These are phyloP conservation scores for Hirundichthys speculiger DNA, from an alignment of 2,113 vertebrate species.

Conservation along the genomic window DNA sequence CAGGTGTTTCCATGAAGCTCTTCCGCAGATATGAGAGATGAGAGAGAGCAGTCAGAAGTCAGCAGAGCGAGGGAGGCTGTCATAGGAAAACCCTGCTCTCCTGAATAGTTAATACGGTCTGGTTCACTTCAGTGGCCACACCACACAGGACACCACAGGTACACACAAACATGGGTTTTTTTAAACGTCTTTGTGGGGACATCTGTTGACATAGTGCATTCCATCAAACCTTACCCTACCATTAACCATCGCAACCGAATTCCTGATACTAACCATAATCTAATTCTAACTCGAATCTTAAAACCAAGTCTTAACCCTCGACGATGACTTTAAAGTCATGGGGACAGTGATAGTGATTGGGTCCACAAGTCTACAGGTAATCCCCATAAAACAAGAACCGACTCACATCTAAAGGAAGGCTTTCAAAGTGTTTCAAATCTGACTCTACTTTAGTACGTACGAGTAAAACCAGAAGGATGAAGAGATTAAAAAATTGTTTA, in stretches of 20 bases:
- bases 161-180: background rate
- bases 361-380: too few species aligned
- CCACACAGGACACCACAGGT: constrained; percentile 57
- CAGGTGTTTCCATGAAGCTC: constrained; percentile 44
- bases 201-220: too few species aligned
- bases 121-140: constrained; percentile 62
- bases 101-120: constrained; percentile 75
- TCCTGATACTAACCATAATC: too few species aligned
- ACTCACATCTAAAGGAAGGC: background rate
- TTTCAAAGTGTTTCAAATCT: constrained; percentile 6
- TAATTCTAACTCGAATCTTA: too few species aligned
- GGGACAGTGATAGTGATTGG: too few species aligned
- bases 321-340: too few species aligned
- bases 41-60: constrained; percentile 69
- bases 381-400: too few species aligned
- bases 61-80: constrained; percentile 49
- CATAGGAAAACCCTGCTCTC: constrained; percentile 63
- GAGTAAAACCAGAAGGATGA: background rate
- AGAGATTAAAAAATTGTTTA: too few species aligned
- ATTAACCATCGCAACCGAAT: too few species aligned
- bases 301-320: too few species aligned
- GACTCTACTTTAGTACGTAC: constrained; percentile 9
- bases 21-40: constrained; percentile 57
- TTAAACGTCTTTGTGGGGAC: background rate
- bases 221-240: too few species aligned